Evolutionary conservation across 2,797 vertebrate species (phyloP), one percentile per base, ranked within the genome.

Genomic region (Macroramphosus scolopax): DNA sequence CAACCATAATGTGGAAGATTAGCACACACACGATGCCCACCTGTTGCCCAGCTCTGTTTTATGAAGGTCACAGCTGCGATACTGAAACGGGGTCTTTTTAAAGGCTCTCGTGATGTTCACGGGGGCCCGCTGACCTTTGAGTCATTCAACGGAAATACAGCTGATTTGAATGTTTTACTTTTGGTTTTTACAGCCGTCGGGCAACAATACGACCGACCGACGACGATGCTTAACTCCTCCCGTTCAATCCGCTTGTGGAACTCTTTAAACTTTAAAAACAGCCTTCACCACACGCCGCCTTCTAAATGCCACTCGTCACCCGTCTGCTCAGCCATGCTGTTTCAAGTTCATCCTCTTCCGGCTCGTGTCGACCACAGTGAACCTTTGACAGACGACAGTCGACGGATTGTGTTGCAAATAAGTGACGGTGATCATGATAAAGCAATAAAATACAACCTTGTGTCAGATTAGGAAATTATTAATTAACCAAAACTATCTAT

Each of bases 1-100:
- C 83, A 77, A 81, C 84, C 87, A 88, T 90, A 91, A 90, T 89
- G 89, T 90, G 80, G 85, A 88, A 90, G 89, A 91, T 91, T 91
- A 92, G 87, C 85, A 60, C 85, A 86, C 82, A 79, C 84, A 78
- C 73, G 70, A 71, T 77, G 72, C 42, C 76, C 87, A 89, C 87
- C 87, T 89, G 87, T 89, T 85, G 83, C 70, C 68, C 67, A 41
- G 74, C 79, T 84, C 74, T 51, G 60, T 83, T 87, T 89, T 77
- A 85, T 63, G 81, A 88, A 89, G 86, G 87, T 82, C 84, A 70
- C 86, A 90, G 90, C 90, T 91, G 89, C 81, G 86, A 66, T 72
- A 83, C 84, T 83, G 82, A 89, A 89, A 89, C 76, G 61, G n/a
- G 25, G 74, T 80, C 68, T 89, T 89, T 89, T 86, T 83, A 87